Base-by-base conservation (phyloP, 2,888 invertebrate genomes). In the Cryptocephalus moraei region DNA sequence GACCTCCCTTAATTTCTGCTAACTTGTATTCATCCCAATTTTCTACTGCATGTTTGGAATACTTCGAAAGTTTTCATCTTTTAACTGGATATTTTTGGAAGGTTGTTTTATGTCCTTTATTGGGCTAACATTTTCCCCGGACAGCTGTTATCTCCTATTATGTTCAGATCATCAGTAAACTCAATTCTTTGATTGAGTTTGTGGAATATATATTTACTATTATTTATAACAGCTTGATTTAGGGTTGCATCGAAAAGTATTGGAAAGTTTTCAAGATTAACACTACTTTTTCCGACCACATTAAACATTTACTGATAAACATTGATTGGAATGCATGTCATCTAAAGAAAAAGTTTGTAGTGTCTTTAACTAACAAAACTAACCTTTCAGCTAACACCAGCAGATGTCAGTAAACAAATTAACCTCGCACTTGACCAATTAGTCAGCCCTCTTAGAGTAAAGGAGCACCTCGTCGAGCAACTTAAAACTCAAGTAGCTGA, bases 401-500 rank as follows among this genome's bases (percentile, higher is more conserved):
- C 91, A 48, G 91, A 93, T 65, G 74, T 95, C 38, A 81, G 86
- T 58, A 83, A 83, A 65, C 90, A 93, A 70, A 91, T 95, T 31
- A 92, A 94, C 67, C 82, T 82, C 64, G 93, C 93, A 1, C 82
- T 95, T 45, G 84, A 86, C 51, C 89, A 92, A 71, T 84, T 96
- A 63, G 87, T 96, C 13, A 94, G 92, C 60, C 92, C 92, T 11
- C 79, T 94, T 52, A 86, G 92, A 67, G 92, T 96, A 73, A 96
- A 97, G 70, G 96, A 96, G 63, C 94, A 96, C 70, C 76, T 99
- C 12, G 94, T 99, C 13, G 79, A 80, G 41, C 97, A 99, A 70
- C 74, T 99, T 13, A 95, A 96, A 71, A 91, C 93, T 1, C 97
- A 99, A 73, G 92, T 99, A 46, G 84, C 87, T 39, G 99, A 99